Conservation (phyloP, 2,797 vertebrate genomes). For the Catharus ustulatus region DNA sequence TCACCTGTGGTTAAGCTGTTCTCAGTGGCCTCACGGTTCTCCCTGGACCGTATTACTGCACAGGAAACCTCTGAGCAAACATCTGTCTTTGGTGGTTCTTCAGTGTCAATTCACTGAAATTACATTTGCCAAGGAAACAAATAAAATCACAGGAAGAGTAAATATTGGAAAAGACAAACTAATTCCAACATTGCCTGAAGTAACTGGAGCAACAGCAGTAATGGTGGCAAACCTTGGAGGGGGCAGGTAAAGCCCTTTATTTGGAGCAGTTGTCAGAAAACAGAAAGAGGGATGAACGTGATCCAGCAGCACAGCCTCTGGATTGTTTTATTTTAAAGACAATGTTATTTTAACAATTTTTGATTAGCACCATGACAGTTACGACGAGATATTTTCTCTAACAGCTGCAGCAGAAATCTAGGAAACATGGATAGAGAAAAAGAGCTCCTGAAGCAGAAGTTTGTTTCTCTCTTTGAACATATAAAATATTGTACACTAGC, state of each 20-base stretch:
- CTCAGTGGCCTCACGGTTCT: background rate
- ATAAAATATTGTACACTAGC: background rate
- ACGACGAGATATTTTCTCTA: background rate
- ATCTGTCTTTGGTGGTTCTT: background rate
- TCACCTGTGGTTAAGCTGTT: background rate
- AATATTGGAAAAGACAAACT: background rate
- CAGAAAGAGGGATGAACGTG: background rate
- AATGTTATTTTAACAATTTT: background rate
- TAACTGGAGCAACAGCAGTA: background rate
- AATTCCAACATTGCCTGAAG: background rate
- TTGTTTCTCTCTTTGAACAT: background rate
- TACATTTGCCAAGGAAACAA: background rate
- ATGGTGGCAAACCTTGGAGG: background rate
- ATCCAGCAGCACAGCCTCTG: background rate
- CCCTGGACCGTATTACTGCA: background rate
- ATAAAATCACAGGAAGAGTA: background rate
- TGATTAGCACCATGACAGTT: accelerated
- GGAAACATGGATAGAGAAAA: background rate
- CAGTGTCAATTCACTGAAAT: background rate
- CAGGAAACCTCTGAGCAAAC: background rate
- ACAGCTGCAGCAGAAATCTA: background rate
- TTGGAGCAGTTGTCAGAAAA: background rate
- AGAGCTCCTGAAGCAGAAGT: background rate
- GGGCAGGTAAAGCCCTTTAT: background rate
- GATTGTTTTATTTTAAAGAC: background rate